These are phyloP conservation scores for Carassius carassius DNA, from an alignment of 2,113 vertebrate species.

Conservation along the genomic window DNA sequence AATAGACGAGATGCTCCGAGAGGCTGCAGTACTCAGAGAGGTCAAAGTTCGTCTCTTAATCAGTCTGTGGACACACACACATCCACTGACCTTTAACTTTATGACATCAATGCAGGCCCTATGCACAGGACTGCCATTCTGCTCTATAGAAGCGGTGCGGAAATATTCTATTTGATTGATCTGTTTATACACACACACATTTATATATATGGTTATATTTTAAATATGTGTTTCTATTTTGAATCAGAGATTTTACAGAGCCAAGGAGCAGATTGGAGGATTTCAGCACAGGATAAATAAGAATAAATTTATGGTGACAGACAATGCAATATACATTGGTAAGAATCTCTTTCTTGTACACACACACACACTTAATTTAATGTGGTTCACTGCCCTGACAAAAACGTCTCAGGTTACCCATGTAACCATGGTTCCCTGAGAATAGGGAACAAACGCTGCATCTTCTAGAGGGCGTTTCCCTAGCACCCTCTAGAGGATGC, in stretches of 20 bases:
- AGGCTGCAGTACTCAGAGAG: constrained; percentile 84
- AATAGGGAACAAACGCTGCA: no score
- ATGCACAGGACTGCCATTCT: constrained; percentile 88
- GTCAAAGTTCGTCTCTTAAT: constrained; percentile 90
- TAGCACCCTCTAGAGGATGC: no score
- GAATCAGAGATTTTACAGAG: constrained; percentile 89
- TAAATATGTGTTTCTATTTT: constrained; percentile 11
- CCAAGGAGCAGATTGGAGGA: constrained; percentile 81
- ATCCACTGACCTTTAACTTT: constrained; percentile 93
- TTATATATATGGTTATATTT: background rate
- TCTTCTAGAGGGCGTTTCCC: no score
- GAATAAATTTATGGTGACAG: constrained; percentile 97
- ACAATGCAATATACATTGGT: constrained; percentile 91
- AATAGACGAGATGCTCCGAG: constrained; percentile 89
- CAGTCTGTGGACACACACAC: constrained; percentile 89
- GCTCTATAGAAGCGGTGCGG: constrained; percentile 92
- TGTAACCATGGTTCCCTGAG: no score
- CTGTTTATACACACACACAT: constrained; percentile 48
- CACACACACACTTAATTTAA: constrained; percentile 27
- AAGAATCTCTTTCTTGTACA: constrained; percentile 49
- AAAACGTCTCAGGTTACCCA: background rate
- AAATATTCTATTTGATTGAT: background rate
- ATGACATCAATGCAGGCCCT: constrained; percentile 92
- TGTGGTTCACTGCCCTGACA: background rate
- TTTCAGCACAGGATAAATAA: constrained; percentile 85